Evolutionary conservation across 2,888 invertebrate species (phyloP).

Genomic region (Ophion obscuratus): DNA sequence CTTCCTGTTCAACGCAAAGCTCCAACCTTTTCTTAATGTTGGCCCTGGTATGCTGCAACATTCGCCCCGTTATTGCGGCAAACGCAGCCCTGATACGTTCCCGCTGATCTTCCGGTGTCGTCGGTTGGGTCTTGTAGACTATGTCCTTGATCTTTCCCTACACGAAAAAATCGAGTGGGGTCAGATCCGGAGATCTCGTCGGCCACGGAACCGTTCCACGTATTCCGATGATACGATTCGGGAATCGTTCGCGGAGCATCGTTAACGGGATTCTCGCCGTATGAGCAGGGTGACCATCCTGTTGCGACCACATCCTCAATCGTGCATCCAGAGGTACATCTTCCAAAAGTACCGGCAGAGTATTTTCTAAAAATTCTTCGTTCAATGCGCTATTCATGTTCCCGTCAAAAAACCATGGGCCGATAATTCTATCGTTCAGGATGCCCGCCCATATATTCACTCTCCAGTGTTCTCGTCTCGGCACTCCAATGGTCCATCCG

Average conservation of each 20-base stretch:
- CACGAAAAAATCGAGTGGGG: too few species aligned
- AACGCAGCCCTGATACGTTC: not conserved
- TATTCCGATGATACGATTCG: constrained; percentile 10
- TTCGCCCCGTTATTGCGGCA: not conserved
- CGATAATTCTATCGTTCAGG: too few species aligned
- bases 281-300: too few species aligned
- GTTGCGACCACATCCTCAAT: constrained; percentile 40
- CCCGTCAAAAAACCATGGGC: too few species aligned
- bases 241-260: too few species aligned
- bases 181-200: too few species aligned
- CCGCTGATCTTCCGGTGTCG: constrained; percentile 9
- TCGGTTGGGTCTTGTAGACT: not conserved
- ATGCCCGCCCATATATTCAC: constrained; percentile 14
- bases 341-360: constrained; percentile 7
- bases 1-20: not conserved
- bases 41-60: not conserved
- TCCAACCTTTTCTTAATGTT: not conserved
- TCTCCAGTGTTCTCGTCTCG: constrained; percentile 16
- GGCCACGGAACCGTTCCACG: not conserved
- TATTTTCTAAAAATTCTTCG: too few species aligned
- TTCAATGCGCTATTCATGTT: too few species aligned
- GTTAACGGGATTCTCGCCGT: too few species aligned
- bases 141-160: not conserved
- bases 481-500: not conserved
- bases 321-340: constrained; percentile 16